Conservation (phyloP, 1,140 invertebrate genomes). For the Bradysia coprophila region DNA sequence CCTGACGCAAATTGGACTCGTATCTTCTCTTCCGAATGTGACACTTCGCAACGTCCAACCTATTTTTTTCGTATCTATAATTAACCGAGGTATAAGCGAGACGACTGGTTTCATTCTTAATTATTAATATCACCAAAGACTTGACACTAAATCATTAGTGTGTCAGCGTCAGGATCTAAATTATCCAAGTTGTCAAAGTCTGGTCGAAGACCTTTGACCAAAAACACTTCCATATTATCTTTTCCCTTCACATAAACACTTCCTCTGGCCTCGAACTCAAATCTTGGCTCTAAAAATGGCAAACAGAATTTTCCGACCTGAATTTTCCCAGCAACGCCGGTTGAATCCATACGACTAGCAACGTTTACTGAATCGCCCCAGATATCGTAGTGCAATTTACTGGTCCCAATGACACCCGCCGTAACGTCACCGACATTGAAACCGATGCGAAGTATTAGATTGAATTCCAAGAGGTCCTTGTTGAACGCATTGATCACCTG, state of each 20-base stretch:
- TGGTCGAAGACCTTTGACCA: too few species aligned
- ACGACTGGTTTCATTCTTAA: too few species aligned
- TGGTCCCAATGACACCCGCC: slow-evolving; percentile 90
- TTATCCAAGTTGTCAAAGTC: too few species aligned
- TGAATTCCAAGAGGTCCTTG: slow-evolving; percentile 69
- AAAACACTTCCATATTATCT: slow-evolving; percentile 80
- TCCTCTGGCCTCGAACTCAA: slow-evolving; percentile 65
- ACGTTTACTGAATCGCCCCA: slow-evolving; percentile 99
- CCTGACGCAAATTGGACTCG: too few species aligned
- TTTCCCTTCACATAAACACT: slow-evolving; percentile 89
- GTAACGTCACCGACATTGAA: slow-evolving; percentile 80
- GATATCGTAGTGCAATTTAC: slow-evolving; percentile 92
- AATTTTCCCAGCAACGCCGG: slow-evolving; percentile 65
- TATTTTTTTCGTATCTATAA: too few species aligned
- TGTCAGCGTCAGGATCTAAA: too few species aligned
- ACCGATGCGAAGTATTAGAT: slow-evolving; percentile 75
- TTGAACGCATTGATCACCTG: slow-evolving; percentile 77
- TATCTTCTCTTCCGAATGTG: too few species aligned
- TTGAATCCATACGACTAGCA: slow-evolving; percentile 89
- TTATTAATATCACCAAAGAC: too few species aligned
- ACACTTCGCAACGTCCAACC: too few species aligned
- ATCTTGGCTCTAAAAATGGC: slow-evolving; percentile 40
- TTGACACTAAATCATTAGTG: too few species aligned
- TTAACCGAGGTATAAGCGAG: too few species aligned
- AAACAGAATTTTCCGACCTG: slow-evolving; percentile 67